These are phyloP conservation scores for Drosophila takahashii DNA, from an alignment of 1,140 invertebrate genomes.

Conservation along the genomic window DNA sequence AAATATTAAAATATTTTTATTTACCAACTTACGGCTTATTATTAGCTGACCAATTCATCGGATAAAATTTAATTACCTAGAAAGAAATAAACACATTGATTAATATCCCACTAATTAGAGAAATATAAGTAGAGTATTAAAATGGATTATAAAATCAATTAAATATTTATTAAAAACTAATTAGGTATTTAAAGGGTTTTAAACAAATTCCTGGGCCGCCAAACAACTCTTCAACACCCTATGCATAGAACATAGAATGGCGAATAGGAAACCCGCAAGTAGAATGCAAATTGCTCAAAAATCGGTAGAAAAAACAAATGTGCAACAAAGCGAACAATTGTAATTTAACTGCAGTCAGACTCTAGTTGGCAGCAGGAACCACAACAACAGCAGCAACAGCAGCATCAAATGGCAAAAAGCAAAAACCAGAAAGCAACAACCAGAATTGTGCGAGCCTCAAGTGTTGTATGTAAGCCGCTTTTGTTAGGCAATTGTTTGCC, in stretches of 20 bases:
- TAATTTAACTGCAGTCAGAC: conserved; percentile 82
- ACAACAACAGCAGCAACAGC: conserved; percentile 31
- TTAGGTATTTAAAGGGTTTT: background rate
- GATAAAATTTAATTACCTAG: conserved; percentile 14
- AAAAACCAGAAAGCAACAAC: conserved; percentile 23
- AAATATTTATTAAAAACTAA: background rate
- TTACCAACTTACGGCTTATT: background rate
- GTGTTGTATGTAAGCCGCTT: conserved; percentile 83
- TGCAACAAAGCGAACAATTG: conserved; percentile 82
- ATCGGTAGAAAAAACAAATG: conserved; percentile 61
- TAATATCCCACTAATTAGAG: background rate
- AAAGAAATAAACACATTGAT: conserved; percentile 10
- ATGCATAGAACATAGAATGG: background rate
- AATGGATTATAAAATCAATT: background rate
- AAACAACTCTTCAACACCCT: background rate
- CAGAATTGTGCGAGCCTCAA: conserved; percentile 75
- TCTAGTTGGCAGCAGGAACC: conserved; percentile 71
- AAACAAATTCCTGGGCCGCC: background rate
- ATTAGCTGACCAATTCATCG: background rate
- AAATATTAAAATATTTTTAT: no score
- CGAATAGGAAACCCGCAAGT: conserved; percentile 14
- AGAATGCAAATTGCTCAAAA: conserved; percentile 32
- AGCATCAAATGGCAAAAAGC: conserved; percentile 30
- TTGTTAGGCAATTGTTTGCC: conserved; percentile 79
- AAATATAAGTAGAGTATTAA: background rate